These are phyloP conservation scores for Loriculus beryllinus DNA, from an alignment of 2,797 vertebrate species.

Conservation along the genomic window DNA sequence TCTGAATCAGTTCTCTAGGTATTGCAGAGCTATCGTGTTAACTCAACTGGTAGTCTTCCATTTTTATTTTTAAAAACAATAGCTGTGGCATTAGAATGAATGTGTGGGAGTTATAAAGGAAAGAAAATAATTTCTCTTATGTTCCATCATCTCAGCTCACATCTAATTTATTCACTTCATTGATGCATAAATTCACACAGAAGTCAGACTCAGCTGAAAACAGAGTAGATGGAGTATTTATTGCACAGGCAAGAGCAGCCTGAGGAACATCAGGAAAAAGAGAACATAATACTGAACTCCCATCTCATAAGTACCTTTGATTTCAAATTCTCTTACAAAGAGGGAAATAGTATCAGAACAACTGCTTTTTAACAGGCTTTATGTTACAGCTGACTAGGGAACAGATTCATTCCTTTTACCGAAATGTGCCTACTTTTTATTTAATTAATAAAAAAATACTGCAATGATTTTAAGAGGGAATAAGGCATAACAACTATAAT, in stretches of 20 bases:
- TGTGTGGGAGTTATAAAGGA: not conserved
- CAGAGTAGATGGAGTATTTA: conserved; percentile 41
- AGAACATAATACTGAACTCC: not conserved
- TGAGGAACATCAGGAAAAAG: not conserved
- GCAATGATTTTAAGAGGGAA: not conserved
- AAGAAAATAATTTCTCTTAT: conserved; percentile 20
- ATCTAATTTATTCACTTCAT: conserved; percentile 44
- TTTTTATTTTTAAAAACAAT: conserved; percentile 20
- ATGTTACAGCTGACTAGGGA: not conserved
- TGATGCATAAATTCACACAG: conserved; percentile 61
- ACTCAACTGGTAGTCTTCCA: not conserved
- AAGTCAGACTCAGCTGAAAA: conserved; percentile 60
- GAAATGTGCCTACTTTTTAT: not conserved
- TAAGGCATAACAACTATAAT: not conserved
- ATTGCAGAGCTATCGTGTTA: not conserved
- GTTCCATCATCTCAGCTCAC: conserved; percentile 25
- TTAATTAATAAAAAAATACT: not conserved
- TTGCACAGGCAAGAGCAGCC: conserved; percentile 37
- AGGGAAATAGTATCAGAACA: not conserved
- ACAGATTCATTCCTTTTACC: not conserved
- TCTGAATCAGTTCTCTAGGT: not conserved
- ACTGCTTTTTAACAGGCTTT: not conserved
- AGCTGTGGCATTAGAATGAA: not conserved
- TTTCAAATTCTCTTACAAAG: not conserved
- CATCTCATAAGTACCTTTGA: not conserved